Base-by-base conservation (phyloP, 2,113 vertebrate species). In the Embiotoca jacksoni region DNA sequence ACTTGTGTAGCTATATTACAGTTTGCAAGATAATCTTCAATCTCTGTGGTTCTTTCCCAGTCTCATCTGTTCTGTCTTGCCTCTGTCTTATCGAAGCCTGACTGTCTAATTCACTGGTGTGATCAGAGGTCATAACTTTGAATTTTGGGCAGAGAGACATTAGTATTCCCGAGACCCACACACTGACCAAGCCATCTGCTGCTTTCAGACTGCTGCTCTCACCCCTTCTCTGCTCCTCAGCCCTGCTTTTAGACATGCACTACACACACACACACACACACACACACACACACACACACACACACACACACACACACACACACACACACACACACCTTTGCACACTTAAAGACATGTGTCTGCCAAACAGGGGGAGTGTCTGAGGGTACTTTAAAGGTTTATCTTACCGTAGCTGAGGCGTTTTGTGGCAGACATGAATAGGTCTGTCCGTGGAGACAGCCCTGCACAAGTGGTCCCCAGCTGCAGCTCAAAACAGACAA, bases 161-260 rank as follows among this genome's bases (percentile, higher is more conserved):
- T 84, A 86, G 84, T 83, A 86, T 92, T 91, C 82, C 79, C 41
- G 6, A 46, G 60, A 70, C 59, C 71, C 31, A 41, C 65, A 66
- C 74, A 72, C 54, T 71, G 62, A 81, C 76, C 35, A n/a, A 81
- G 58, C 89, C 91, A 90, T 90, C 87, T 90, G 88, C 87, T 86
- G 67, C 66, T 81, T 80, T 65, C 53, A 4, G 36, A 75, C 63
- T 59, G 57, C 50, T 55, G 60, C 61, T 35, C 57, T 74, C 35
- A 8, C 68, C 74, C 75, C 79, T 80, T 68, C 63, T 57, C 65
- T 61, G 67, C 53, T 63, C 39, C n/a, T 44, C 65, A 59, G 70
- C 54, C 56, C 36, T 72, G 50, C 52, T 60, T 82, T 75, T 54
- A 71, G 13, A 7, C 33, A 30, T 15, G 23, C 23, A 23, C 23